Evolutionary conservation across 2,113 vertebrate species (phyloP).

Genomic region (Parus major): DNA sequence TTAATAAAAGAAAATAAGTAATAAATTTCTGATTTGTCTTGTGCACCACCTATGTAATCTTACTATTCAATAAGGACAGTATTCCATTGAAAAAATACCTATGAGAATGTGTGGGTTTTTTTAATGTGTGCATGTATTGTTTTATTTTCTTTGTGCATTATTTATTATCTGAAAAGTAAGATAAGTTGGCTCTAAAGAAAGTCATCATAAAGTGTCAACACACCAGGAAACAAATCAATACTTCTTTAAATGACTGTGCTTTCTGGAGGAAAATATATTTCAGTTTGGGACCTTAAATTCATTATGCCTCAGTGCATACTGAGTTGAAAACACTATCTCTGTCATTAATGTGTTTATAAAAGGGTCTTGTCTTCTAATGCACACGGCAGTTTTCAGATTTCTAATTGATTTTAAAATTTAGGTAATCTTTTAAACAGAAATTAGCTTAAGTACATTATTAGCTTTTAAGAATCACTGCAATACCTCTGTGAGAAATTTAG

Average conservation of each 20-base stretch:
- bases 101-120: not conserved
- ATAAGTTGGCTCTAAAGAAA: slow-evolving; percentile 17
- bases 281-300: slow-evolving; percentile 54
- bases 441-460: slow-evolving; percentile 9
- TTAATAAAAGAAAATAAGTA: not conserved
- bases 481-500: not conserved
- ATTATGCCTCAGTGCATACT: slow-evolving; percentile 57
- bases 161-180: slow-evolving; percentile 58
- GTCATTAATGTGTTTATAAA: slow-evolving; percentile 71
- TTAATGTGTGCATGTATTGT: not conserved
- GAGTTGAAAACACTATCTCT: slow-evolving; percentile 49
- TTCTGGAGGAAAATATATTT: slow-evolving; percentile 60
- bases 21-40: not conserved
- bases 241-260: slow-evolving; percentile 53
- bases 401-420: slow-evolving; percentile 44
- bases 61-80: not conserved
- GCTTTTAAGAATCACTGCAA: slow-evolving; percentile 10
- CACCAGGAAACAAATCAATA: slow-evolving; percentile 61
- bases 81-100: not conserved
- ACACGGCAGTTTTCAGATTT: not conserved
- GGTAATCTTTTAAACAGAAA: slow-evolving; percentile 30
- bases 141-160: slow-evolving; percentile 41
- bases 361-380: slow-evolving; percentile 49
- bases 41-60: not conserved
- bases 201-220: slow-evolving; percentile 55